A percentile compares a stretch with the other conserved stretches of the same genome.
phyloP scores from a whole-genome alignment of 2,888 invertebrate genomes.

The Ophraella communa region DNA sequence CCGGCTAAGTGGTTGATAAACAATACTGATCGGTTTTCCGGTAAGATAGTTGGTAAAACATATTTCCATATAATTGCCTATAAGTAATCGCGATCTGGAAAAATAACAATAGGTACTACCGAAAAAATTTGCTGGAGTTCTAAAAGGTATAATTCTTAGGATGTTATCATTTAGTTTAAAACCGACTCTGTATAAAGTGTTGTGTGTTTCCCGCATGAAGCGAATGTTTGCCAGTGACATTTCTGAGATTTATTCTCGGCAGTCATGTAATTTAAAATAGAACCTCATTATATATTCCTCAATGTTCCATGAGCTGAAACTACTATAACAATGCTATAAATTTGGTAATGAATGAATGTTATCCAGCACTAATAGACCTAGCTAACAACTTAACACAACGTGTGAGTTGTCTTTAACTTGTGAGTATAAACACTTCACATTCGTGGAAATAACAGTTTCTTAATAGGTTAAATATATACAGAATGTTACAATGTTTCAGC shows the following conservation, averaged over 20 bases:
- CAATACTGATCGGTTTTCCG: too few species aligned
- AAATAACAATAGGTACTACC: too few species aligned
- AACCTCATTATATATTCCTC: constrained; percentile 27
- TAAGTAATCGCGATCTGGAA: too few species aligned
- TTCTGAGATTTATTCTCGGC: constrained; percentile 32
- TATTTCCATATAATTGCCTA: too few species aligned
- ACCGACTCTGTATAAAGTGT: constrained; percentile 1
- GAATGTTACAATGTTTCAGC: too few species aligned
- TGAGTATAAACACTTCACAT: background rate
- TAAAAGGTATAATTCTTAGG: too few species aligned
- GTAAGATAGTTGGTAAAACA: too few species aligned
- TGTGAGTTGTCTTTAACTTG: background rate
- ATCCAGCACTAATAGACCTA: constrained; percentile 11
- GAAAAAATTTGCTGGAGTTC: too few species aligned
- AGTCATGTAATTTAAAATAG: constrained; percentile 32
- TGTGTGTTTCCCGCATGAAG: constrained; percentile 15
- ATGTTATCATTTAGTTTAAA: too few species aligned
- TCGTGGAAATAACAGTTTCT: background rate
- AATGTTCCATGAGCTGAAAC: constrained; percentile 15
- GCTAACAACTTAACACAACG: background rate
- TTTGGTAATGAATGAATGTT: constrained; percentile 16
- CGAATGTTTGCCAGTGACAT: constrained; percentile 29
- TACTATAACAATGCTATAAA: constrained; percentile 18
- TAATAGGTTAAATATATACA: too few species aligned
- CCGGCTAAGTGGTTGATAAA: too few species aligned